Evolutionary conservation across 2,888 invertebrate genomes (phyloP).

Genomic region (Chalcis sispes): DNA sequence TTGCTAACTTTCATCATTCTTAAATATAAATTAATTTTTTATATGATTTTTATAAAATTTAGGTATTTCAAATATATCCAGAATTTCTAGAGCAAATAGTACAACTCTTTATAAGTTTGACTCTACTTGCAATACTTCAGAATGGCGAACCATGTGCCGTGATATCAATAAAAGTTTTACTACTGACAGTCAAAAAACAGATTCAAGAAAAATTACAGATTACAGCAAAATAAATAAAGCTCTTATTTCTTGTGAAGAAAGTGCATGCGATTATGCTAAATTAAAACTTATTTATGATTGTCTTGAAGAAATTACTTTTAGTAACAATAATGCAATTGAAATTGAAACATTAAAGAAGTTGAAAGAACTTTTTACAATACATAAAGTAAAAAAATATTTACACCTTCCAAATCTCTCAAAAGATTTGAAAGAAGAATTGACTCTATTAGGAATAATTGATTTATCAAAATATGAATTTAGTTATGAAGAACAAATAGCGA

Average conservation of each 20-base stretch:
- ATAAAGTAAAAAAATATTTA: conserved; percentile 66
- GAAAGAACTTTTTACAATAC: conserved; percentile 61
- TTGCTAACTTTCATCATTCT: neutral
- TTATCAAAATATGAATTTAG: conserved; percentile 67
- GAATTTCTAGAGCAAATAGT: conserved; percentile 65
- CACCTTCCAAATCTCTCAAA: conserved; percentile 62
- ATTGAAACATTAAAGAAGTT: conserved; percentile 62
- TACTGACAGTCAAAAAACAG: conserved; percentile 47
- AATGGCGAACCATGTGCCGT: conserved; percentile 50
- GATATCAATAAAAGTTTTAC: conserved; percentile 53
- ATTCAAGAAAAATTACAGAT: conserved; percentile 49
- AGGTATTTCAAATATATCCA: conserved; percentile 68
- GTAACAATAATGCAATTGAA: conserved; percentile 56
- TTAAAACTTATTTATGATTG: conserved; percentile 66
- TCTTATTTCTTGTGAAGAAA: conserved; percentile 63
- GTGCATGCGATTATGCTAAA: conserved; percentile 62
- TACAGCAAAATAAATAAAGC: conserved; percentile 59
- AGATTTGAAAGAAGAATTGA: conserved; percentile 62
- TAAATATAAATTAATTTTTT: neutral
- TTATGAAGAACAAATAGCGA: conserved; percentile 69
- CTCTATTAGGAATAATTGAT: conserved; percentile 67
- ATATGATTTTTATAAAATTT: conserved; percentile 10
- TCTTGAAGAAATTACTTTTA: conserved; percentile 59
- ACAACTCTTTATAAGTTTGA: conserved; percentile 60
- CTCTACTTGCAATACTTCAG: conserved; percentile 60